A percentile compares a stretch with the other conserved stretches of the same genome.
phyloP scores from a whole-genome alignment of 2,888 invertebrate genomes.

The Cephus sareptanus region DNA sequence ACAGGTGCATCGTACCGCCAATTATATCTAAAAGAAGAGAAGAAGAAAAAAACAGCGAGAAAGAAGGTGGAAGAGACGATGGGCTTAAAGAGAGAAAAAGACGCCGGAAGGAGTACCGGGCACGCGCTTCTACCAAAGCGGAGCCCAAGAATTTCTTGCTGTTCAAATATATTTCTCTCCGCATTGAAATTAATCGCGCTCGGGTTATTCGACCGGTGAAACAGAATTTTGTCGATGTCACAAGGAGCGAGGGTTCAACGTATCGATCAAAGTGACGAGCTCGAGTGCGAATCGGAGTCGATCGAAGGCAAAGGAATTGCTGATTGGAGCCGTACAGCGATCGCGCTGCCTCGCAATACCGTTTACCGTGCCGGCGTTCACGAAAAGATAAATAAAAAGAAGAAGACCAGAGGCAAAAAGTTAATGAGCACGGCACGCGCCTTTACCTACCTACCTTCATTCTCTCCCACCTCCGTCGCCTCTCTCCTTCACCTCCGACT shows the following conservation, averaged over 20 bases:
- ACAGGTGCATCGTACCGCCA: slow-evolving; percentile 66
- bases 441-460: slow-evolving; percentile 32
- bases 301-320: neutral
- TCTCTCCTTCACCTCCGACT: slow-evolving; percentile 19
- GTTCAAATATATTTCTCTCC: neutral
- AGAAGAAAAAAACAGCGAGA: slow-evolving; percentile 15
- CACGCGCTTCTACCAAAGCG: neutral
- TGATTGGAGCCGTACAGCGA: neutral
- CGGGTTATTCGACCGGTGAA: neutral
- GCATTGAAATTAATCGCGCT: neutral
- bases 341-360: neutral
- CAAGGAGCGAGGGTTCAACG: neutral
- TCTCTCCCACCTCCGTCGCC: slow-evolving; percentile 21
- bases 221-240: neutral
- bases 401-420: slow-evolving; percentile 37
- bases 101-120: slow-evolving; percentile 27
- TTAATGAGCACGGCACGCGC: slow-evolving; percentile 56
- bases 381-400: slow-evolving; percentile 13
- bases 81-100: slow-evolving; percentile 30
- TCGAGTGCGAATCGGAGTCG: neutral
- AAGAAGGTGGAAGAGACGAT: slow-evolving; percentile 34
- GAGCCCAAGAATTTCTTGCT: neutral
- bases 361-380: neutral
- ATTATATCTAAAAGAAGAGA: slow-evolving; percentile 60
- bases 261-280: neutral